These are phyloP conservation scores for Calyptomena viridis DNA, from an alignment of 2,113 vertebrate genomes.

Conservation along the genomic window DNA sequence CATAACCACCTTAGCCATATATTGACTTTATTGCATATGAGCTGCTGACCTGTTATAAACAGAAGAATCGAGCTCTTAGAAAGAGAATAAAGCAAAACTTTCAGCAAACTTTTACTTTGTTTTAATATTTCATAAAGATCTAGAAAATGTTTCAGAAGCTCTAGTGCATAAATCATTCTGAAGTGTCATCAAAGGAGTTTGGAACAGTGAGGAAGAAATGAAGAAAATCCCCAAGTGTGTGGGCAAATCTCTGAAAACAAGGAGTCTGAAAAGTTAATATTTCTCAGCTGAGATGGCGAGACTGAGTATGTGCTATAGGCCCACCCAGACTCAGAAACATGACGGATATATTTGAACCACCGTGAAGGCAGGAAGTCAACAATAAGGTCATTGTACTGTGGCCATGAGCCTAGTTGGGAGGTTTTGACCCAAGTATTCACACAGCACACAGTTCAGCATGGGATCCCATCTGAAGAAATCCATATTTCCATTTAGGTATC, in stretches of 20 bases:
- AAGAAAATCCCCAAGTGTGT: background rate
- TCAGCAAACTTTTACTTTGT: background rate
- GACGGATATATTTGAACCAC: background rate
- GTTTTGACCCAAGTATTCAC: background rate
- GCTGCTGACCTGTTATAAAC: background rate
- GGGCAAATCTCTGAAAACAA: background rate
- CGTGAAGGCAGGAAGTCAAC: background rate
- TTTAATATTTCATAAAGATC: background rate
- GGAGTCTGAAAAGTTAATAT: background rate
- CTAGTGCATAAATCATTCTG: background rate
- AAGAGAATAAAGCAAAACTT: background rate
- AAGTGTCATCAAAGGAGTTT: background rate
- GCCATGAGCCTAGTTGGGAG: background rate
- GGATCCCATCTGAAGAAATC: background rate
- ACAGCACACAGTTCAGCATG: background rate
- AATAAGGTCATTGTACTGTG: background rate
- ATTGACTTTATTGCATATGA: background rate
- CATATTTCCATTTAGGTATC: background rate
- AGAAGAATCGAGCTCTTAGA: background rate
- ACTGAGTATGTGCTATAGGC: background rate
- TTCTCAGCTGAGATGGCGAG: background rate
- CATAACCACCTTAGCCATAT: conserved; percentile 18
- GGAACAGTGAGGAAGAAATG: background rate
- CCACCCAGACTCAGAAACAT: background rate
- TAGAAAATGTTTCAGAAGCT: background rate